Percentiles rank a stretch among this genome's conserved stretches.
Conservation (phyloP, 2,113 vertebrate genomes). For the Tricholaema leucomelas region DNA sequence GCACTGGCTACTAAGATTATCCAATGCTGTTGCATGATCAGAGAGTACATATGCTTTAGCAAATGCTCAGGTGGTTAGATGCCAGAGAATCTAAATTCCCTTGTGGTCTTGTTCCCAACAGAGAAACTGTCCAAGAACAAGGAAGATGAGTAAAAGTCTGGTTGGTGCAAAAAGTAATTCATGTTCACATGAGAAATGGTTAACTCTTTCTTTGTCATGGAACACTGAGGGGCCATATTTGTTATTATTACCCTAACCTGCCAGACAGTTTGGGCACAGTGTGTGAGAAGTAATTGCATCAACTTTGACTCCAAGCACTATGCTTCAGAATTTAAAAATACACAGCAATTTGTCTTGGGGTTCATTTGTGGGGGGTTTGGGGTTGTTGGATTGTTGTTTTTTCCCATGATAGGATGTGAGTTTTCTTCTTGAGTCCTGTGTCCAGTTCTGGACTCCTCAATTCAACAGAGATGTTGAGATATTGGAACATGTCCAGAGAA, state of each 20-base stretch:
- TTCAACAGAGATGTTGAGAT: too few species aligned
- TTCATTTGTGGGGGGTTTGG: too few species aligned
- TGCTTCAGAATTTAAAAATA: neutral
- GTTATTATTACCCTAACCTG: neutral
- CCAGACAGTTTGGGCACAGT: neutral
- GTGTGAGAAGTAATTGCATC: neutral
- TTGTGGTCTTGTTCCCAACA: neutral
- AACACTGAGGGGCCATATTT: neutral
- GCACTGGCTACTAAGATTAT: neutral
- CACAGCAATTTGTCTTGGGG: neutral
- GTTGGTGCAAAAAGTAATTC: neutral
- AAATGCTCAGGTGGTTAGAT: neutral
- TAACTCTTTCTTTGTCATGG: neutral
- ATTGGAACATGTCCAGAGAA: too few species aligned
- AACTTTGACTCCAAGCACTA: neutral
- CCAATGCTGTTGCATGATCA: neutral
- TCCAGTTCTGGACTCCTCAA: too few species aligned
- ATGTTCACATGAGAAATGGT: fast-evolving
- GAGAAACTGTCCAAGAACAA: neutral
- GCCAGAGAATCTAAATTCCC: neutral
- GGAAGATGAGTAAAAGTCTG: neutral
- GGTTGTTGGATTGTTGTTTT: too few species aligned
- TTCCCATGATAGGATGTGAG: too few species aligned
- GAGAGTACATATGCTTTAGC: neutral
- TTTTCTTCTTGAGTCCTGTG: too few species aligned